Conservation (phyloP, 1,140 invertebrate species). For the Druon quercuslanigerum region DNA sequence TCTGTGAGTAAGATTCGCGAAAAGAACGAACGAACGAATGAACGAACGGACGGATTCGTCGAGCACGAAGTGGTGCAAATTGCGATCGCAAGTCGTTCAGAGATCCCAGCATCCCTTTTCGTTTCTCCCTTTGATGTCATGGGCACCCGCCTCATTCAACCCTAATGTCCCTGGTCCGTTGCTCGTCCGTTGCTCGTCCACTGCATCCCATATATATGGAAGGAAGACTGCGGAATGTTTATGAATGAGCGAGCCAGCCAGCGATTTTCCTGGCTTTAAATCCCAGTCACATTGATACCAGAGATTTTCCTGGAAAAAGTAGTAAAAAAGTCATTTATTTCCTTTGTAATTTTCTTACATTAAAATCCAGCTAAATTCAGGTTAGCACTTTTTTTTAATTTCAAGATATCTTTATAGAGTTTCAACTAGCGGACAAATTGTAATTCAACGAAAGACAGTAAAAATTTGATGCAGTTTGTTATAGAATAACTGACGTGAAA, state of each 20-base stretch:
- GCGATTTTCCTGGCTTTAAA: conserved; percentile 32
- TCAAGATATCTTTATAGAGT: too few species aligned
- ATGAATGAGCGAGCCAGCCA: conserved; percentile 50
- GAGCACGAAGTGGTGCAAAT: conserved; percentile 50
- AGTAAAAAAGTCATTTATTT: neutral
- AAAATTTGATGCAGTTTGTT: too few species aligned
- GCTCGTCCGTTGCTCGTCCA: conserved; percentile 17
- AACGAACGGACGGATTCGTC: conserved; percentile 28
- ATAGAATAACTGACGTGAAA: too few species aligned
- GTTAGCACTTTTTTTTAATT: too few species aligned
- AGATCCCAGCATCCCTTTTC: conserved; percentile 46
- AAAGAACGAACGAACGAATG: neutral
- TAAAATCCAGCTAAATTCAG: too few species aligned
- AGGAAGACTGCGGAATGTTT: conserved; percentile 49
- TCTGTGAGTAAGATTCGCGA: conserved; percentile 4
- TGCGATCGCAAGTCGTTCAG: conserved; percentile 40
- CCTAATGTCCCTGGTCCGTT: neutral
- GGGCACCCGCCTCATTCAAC: conserved; percentile 21
- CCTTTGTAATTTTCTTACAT: too few species aligned
- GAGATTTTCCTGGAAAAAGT: neutral
- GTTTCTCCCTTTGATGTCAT: conserved; percentile 50
- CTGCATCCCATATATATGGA: conserved; percentile 37
- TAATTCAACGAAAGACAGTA: too few species aligned
- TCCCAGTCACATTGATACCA: conserved; percentile 3
- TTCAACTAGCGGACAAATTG: too few species aligned